These are phyloP conservation scores for Cantharis nigra DNA, from an alignment of 2,888 invertebrate genomes.

Conservation along the genomic window DNA sequence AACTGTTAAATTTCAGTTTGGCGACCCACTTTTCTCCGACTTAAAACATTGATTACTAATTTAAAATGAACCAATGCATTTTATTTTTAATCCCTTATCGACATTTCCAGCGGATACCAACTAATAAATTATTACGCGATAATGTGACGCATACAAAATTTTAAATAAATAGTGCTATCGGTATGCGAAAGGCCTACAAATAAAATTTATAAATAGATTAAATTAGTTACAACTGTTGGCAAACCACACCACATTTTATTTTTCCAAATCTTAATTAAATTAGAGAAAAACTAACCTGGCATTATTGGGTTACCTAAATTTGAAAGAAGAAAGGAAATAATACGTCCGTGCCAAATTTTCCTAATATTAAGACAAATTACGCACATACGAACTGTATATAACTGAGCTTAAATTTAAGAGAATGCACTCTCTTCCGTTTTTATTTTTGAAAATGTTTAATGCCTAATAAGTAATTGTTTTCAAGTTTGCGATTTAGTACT, in stretches of 20 bases:
- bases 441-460: neutral
- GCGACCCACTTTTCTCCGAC: slow-evolving; percentile 4
- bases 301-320: neutral
- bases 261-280: neutral
- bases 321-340: neutral
- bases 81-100: neutral
- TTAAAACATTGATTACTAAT: neutral
- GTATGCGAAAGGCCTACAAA: neutral
- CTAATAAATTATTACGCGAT: neutral
- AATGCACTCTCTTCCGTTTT: neutral
- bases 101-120: neutral
- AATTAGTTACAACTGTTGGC: neutral
- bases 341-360: neutral
- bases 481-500: neutral
- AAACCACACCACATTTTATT: neutral
- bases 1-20: slow-evolving; percentile 9
- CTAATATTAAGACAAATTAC: neutral
- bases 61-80: neutral
- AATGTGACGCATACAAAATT: neutral
- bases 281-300: neutral
- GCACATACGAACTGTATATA: neutral
- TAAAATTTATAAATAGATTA: neutral
- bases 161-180: neutral
- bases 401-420: neutral
- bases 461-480: neutral